These are phyloP conservation scores for Phoebastria nigripes DNA, from an alignment of 2,797 vertebrate genomes.

Conservation along the genomic window DNA sequence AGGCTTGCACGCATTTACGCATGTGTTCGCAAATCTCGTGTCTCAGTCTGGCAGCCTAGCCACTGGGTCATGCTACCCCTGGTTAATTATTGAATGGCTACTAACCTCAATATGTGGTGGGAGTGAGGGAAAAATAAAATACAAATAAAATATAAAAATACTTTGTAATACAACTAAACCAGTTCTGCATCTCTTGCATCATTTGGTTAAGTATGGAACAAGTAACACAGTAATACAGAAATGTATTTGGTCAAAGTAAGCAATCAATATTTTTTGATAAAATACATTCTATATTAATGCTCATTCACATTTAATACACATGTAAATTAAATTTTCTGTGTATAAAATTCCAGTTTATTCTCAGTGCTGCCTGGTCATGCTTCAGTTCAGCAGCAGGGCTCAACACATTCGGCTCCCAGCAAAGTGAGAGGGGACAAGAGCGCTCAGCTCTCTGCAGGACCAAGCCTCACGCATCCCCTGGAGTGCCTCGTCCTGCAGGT, in stretches of 20 bases:
- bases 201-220: background rate
- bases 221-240: slow-evolving; percentile 16
- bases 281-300: slow-evolving; percentile 61
- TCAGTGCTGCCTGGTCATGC: slow-evolving; percentile 20
- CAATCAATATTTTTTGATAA: slow-evolving; percentile 17
- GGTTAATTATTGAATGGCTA: background rate
- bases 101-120: background rate
- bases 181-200: background rate
- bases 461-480: background rate
- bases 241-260: slow-evolving; percentile 44
- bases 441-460: background rate
- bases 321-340: slow-evolving; percentile 26
- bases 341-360: slow-evolving; percentile 65
- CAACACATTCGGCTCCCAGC: background rate
- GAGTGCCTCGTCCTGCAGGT: background rate
- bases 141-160: background rate
- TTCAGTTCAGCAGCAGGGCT: background rate
- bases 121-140: background rate
- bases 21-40: background rate
- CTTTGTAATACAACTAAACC: background rate
- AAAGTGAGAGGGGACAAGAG: background rate
- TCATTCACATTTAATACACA: slow-evolving; percentile 53
- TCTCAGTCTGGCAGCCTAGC: background rate
- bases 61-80: background rate
- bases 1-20: background rate